Evolutionary conservation across 2,797 vertebrate species (phyloP).

Genomic region (Thaleichthys pacificus): DNA sequence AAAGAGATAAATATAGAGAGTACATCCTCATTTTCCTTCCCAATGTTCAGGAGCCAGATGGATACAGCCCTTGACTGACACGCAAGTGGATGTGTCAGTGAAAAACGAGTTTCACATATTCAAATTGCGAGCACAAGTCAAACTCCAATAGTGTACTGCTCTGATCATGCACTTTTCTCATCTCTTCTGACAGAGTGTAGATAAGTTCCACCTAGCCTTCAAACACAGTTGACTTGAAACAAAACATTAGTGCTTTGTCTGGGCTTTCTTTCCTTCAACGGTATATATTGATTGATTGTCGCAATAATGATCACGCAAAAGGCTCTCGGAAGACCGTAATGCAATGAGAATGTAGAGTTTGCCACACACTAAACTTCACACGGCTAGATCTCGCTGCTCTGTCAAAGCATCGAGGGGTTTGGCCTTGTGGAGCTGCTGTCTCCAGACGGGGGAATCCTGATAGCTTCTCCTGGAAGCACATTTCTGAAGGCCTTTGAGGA

Average conservation of each 20-base stretch:
- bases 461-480: conserved; percentile 54
- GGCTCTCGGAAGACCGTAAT: conserved; percentile 27
- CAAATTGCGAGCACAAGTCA: conserved; percentile 53
- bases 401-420: conserved; percentile 54
- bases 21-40: too few relatives aligned
- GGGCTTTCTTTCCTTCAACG: conserved; percentile 39
- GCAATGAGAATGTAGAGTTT: conserved; percentile 41
- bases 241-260: conserved; percentile 27
- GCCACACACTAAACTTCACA: conserved; percentile 40
- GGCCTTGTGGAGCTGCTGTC: conserved; percentile 47
- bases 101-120: conserved; percentile 53
- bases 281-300: conserved; percentile 48
- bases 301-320: conserved; percentile 30
- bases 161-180: conserved; percentile 61
- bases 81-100: conserved; percentile 50
- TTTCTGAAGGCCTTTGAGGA: conserved; percentile 67
- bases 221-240: conserved; percentile 47
- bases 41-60: conserved; percentile 3
- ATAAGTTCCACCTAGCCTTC: conserved; percentile 50
- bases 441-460: conserved; percentile 64
- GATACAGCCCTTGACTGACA: conserved; percentile 37
- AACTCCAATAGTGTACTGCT: conserved; percentile 41
- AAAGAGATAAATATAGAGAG: background rate
- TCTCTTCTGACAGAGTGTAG: conserved; percentile 52
- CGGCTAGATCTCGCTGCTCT: conserved; percentile 35